These are phyloP conservation scores for Chelonus insularis DNA, from an alignment of 1,140 invertebrate genomes.

Conservation along the genomic window DNA sequence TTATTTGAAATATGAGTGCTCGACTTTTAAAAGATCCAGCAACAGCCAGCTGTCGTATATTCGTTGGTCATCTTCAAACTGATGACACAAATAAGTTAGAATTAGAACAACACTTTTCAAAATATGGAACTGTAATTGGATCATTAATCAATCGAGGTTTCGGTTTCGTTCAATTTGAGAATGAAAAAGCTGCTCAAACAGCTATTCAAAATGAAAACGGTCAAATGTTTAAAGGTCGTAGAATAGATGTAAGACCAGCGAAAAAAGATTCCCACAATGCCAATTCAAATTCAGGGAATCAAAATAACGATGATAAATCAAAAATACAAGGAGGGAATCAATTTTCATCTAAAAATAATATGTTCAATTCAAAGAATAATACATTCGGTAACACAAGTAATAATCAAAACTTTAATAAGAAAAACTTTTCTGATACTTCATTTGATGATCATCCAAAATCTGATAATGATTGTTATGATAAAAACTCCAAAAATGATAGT, in stretches of 20 bases:
- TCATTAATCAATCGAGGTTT: conserved; percentile 76
- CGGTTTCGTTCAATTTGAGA: conserved; percentile 84
- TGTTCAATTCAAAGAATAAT: conserved; percentile 9
- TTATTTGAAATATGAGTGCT: conserved; percentile 46
- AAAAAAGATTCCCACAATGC: conserved; percentile 50
- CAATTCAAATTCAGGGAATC: conserved; percentile 23
- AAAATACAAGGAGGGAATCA: conserved; percentile 21
- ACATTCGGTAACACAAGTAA: background rate
- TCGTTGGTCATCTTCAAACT: conserved; percentile 72
- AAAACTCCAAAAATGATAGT: too few relatives aligned
- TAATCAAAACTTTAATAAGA: background rate
- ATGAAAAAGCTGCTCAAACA: conserved; percentile 71
- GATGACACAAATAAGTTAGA: conserved; percentile 68
- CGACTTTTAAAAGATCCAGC: conserved; percentile 68
- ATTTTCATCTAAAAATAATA: conserved; percentile 23
- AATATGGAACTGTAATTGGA: conserved; percentile 73
- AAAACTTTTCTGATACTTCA: conserved; percentile 19
- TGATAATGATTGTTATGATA: background rate
- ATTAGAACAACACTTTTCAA: conserved; percentile 73
- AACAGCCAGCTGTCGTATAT: conserved; percentile 72
- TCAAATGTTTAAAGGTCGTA: conserved; percentile 69
- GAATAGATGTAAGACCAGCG: conserved; percentile 64
- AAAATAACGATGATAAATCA: background rate
- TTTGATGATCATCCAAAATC: background rate
- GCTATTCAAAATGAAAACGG: conserved; percentile 74